phyloP scores from a whole-genome alignment of 2,113 vertebrate species.

The Nycticryphes semicollaris region DNA sequence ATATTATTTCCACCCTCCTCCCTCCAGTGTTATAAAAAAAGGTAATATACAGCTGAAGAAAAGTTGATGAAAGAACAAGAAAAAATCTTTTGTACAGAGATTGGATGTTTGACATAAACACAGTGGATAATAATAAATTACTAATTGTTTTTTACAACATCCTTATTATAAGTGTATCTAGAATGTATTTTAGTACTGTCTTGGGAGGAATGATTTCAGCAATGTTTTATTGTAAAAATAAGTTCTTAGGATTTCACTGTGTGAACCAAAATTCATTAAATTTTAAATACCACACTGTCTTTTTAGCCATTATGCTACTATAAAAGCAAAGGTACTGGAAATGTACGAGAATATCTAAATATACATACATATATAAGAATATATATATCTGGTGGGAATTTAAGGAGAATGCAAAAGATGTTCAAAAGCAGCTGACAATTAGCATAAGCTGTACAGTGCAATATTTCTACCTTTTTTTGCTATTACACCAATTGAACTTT shows the following conservation, averaged over 20 bases:
- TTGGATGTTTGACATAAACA: not conserved
- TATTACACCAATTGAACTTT: not conserved
- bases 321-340: not conserved
- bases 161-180: conserved; percentile 42
- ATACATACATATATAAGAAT: not conserved
- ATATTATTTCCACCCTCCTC: not conserved
- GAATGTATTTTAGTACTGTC: conserved; percentile 45
- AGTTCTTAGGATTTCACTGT: conserved; percentile 28
- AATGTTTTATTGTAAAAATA: conserved; percentile 44
- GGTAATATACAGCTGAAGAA: not conserved
- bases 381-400: not conserved
- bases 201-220: conserved; percentile 24
- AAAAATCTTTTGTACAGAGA: not conserved
- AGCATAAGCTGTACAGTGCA: not conserved
- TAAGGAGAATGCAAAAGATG: not conserved
- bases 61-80: not conserved
- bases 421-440: conserved; percentile 26
- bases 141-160: conserved; percentile 25
- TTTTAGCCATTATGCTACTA: not conserved
- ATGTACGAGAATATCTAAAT: not conserved
- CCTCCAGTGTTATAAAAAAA: not conserved
- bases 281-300: not conserved
- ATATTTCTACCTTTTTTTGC: not conserved
- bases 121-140: conserved; percentile 1
- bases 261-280: conserved; percentile 28